phyloP scores from a whole-genome alignment of 2,113 vertebrate genomes.

The Motacilla alba region DNA sequence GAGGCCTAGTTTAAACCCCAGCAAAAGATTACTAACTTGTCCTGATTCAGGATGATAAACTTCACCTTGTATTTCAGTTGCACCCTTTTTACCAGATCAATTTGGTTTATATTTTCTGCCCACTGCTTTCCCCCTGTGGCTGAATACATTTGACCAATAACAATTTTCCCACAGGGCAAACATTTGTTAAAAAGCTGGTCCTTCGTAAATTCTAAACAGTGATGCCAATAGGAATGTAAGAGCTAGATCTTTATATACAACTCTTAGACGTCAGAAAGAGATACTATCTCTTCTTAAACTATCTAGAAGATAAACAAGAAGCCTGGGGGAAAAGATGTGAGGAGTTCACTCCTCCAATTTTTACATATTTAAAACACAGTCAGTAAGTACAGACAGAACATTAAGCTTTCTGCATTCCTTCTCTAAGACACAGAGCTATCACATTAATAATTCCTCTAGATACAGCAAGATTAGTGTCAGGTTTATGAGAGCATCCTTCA shows the following conservation, averaged over 20 bases:
- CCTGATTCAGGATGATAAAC: neutral
- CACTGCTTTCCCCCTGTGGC: neutral
- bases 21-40: neutral
- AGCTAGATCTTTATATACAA: neutral
- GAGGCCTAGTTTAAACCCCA: neutral
- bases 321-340: neutral
- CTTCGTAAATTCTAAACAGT: neutral
- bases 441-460: neutral
- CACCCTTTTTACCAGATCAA: neutral
- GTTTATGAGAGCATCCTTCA: neutral
- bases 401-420: neutral
- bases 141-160: neutral
- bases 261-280: neutral
- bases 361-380: neutral
- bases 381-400: neutral
- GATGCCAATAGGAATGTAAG: neutral
- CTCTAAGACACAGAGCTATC: neutral
- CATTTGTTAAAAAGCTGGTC: neutral
- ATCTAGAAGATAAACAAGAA: neutral
- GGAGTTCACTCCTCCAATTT: neutral
- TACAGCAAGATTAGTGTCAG: neutral
- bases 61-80: neutral
- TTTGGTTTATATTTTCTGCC: neutral
- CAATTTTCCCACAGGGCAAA: neutral
- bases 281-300: neutral